Percentiles rank a stretch among this genome's conserved stretches.
phyloP scores from a whole-genome alignment of 2,888 invertebrate species.

The Nasonia oneida region DNA sequence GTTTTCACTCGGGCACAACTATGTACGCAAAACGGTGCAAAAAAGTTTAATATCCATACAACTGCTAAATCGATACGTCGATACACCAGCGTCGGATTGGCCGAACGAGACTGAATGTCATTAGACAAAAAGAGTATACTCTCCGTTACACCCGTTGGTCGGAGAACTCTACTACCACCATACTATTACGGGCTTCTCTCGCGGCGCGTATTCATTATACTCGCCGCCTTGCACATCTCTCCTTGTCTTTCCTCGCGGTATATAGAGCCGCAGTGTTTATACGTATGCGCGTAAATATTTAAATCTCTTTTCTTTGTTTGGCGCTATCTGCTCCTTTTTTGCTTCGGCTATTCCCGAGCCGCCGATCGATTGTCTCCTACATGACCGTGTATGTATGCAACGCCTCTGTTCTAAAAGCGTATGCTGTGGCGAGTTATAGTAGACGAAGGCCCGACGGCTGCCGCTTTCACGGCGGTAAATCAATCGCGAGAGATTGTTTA shows the following conservation, averaged over 20 bases:
- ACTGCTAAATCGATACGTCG: constrained; percentile 22
- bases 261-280: not conserved
- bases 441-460: not conserved
- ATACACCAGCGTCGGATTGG: not conserved
- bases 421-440: not conserved
- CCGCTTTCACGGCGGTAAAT: constrained; percentile 8
- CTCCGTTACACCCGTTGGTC: not conserved
- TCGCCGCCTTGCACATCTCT: not conserved
- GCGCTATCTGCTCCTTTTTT: not conserved
- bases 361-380: constrained; percentile 49
- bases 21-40: not conserved
- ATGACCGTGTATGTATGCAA: not conserved
- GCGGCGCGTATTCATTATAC: not conserved
- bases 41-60: constrained; percentile 13
- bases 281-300: constrained; percentile 9
- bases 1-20: not conserved
- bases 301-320: not conserved
- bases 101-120: not conserved
- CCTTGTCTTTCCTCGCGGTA: not conserved
- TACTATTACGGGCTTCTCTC: not conserved
- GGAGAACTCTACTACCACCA: not conserved
- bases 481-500: constrained; percentile 51
- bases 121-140: not conserved
- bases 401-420: not conserved
- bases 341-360: not conserved